These are phyloP conservation scores for Microtus ochrogaster DNA, from an alignment of 2,113 vertebrate species.

Conservation along the genomic window DNA sequence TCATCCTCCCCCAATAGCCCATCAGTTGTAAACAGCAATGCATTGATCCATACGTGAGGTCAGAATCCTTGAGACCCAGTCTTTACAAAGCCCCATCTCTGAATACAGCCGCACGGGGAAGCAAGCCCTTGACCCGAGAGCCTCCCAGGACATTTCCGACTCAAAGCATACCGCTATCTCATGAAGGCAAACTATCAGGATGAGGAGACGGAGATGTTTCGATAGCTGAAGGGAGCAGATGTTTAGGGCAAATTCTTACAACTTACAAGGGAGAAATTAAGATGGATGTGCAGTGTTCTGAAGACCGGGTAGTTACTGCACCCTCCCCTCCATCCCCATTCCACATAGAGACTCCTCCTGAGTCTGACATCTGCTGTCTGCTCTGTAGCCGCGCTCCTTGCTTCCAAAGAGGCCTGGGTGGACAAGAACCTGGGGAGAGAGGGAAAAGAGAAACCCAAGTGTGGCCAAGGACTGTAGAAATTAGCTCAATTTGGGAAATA, in stretches of 20 bases:
- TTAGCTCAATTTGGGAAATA: too few relatives aligned
- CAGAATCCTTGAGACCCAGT: neutral
- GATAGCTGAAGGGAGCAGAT: neutral
- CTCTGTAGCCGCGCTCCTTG: neutral
- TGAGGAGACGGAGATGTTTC: neutral
- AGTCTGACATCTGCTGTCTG: neutral
- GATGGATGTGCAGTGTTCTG: neutral
- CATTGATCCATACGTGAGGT: neutral
- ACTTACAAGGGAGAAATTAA: slow-evolving; percentile 42
- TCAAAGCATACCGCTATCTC: too few relatives aligned
- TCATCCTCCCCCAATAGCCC: neutral
- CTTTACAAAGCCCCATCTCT: neutral
- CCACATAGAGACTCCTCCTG: neutral
- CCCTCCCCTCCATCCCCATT: neutral
- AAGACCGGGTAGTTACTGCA: neutral
- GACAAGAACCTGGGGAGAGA: neutral
- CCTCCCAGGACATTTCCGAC: neutral
- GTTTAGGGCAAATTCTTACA: neutral
- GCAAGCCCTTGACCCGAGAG: neutral
- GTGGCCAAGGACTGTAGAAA: too few relatives aligned
- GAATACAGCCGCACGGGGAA: neutral
- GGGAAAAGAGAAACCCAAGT: neutral
- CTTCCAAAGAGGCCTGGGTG: neutral
- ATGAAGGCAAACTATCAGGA: neutral
- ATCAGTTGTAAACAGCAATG: too few relatives aligned